A percentile compares a stretch with the other conserved stretches of the same genome.
phyloP scores from a whole-genome alignment of 2,113 vertebrate genomes.

The Clupea harengus region DNA sequence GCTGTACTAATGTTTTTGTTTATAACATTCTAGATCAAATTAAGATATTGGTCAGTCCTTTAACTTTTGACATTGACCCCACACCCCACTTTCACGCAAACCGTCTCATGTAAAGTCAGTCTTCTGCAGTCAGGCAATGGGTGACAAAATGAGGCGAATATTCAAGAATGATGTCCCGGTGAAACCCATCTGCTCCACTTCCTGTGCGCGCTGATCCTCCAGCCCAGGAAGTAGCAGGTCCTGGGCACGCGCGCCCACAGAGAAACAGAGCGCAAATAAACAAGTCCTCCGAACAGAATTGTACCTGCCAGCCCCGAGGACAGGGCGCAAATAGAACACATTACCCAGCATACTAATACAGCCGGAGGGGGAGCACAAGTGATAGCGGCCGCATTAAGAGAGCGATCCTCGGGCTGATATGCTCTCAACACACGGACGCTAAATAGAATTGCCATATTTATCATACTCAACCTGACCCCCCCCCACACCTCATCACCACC shows the following conservation, averaged over 20 bases:
- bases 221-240: constrained; percentile 24
- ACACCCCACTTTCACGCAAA: background rate
- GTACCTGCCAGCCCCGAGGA: constrained; percentile 65
- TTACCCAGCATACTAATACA: constrained; percentile 68
- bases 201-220: background rate
- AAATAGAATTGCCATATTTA: constrained; percentile 75
- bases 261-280: constrained; percentile 66
- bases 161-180: background rate
- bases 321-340: constrained; percentile 58
- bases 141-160: too few species aligned
- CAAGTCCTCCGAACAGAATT: constrained; percentile 65
- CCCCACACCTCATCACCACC: background rate
- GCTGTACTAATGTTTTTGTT: background rate
- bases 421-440: constrained; percentile 71
- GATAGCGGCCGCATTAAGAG: constrained; percentile 71
- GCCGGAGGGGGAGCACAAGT: constrained; percentile 68
- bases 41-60: background rate
- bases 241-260: background rate
- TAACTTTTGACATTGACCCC: background rate
- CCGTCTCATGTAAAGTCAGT: background rate
- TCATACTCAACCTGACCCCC: constrained; percentile 61
- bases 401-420: constrained; percentile 72
- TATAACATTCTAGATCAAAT: background rate
- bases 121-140: background rate
- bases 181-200: background rate